phyloP scores from a whole-genome alignment of 2,888 invertebrate species.

The Hoplodrina ambigua region DNA sequence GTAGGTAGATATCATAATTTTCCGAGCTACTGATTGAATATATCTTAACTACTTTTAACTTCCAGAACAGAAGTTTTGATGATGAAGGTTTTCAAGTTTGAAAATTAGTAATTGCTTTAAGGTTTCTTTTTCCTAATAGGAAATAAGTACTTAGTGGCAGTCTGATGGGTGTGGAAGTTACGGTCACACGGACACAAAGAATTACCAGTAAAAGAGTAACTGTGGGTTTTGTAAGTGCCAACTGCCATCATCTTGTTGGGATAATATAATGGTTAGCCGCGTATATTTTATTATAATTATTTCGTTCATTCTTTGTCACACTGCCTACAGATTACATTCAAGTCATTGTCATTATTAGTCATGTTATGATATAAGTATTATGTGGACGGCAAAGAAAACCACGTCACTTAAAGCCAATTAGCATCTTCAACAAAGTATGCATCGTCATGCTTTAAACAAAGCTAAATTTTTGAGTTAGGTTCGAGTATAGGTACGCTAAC shows the following conservation, averaged over 20 bases:
- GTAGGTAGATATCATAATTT: background rate
- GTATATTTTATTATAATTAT: background rate
- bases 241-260: background rate
- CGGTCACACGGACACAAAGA: background rate
- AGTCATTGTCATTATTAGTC: constrained; percentile 12
- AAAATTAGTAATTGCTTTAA: background rate
- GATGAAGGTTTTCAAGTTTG: background rate
- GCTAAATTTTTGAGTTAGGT: constrained; percentile 37
- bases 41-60: background rate
- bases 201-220: background rate
- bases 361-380: background rate
- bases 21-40: too few relatives aligned
- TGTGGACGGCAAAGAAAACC: constrained; percentile 5
- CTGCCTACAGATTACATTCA: background rate
- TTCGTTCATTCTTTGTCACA: background rate
- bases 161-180: too few relatives aligned
- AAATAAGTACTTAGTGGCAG: constrained; percentile 1
- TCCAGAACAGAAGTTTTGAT: background rate
- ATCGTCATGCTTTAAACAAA: constrained; percentile 33
- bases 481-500: constrained; percentile 43
- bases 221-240: background rate
- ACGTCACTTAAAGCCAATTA: constrained; percentile 18
- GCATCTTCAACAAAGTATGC: constrained; percentile 18
- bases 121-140: background rate
- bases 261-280: too few relatives aligned